Conservation (phyloP, 23 tunicate genomes). For the Styela plicata region DNA sequence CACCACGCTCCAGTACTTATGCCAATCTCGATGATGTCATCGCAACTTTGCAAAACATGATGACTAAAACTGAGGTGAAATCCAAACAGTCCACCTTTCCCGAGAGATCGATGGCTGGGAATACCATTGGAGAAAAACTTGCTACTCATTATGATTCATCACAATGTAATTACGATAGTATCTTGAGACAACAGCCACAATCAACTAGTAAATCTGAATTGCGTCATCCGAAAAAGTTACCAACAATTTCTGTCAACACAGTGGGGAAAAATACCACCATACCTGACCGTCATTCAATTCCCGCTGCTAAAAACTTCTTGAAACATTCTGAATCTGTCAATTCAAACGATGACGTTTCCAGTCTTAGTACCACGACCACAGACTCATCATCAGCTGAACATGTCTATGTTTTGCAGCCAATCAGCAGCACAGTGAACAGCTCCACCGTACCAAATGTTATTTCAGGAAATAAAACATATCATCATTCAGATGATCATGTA, state of each 20-base stretch:
- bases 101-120: neutral
- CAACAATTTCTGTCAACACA: neutral
- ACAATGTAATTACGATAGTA: neutral
- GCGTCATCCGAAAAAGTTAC: neutral
- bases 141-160: neutral
- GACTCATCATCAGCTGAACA: constrained; percentile 23
- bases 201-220: neutral
- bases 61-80: neutral
- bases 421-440: neutral
- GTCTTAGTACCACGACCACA: constrained; percentile 8
- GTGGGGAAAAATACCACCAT: neutral
- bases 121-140: constrained; percentile 4
- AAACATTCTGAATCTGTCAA: neutral
- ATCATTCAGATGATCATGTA: neutral
- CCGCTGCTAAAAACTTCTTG: neutral
- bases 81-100: neutral
- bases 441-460: neutral
- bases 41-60: constrained; percentile 30
- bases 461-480: neutral
- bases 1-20: constrained; percentile 12
- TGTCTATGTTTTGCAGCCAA: constrained; percentile 15
- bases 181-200: neutral
- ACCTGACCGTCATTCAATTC: neutral
- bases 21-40: constrained; percentile 21
- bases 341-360: constrained; percentile 27